These are phyloP conservation scores for Melikaiella ostensackeni DNA, from an alignment of 2,888 invertebrate species.

Conservation along the genomic window DNA sequence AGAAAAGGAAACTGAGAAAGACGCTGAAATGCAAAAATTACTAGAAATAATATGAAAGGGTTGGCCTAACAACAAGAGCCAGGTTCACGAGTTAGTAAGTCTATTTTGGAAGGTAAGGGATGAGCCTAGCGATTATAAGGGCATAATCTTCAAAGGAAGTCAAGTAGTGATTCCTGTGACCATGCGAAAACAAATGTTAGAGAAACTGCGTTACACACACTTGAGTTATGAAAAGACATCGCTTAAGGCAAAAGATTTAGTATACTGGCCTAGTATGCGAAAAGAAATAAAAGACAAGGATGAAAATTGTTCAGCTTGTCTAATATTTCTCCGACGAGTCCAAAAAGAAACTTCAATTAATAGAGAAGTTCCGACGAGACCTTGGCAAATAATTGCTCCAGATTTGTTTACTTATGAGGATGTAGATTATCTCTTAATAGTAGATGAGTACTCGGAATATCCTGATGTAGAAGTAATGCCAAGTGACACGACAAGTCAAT, in stretches of 20 bases:
- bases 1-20: conserved; percentile 47
- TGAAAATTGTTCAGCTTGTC: conserved; percentile 57
- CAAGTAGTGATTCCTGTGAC: background rate
- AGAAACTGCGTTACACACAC: background rate
- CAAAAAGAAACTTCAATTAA: conserved; percentile 55
- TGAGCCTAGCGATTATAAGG: background rate
- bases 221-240: background rate
- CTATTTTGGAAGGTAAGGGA: conserved; percentile 30
- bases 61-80: conserved; percentile 39
- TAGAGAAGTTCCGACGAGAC: conserved; percentile 51
- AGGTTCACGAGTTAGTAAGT: background rate
- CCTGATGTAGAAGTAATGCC: conserved; percentile 54
- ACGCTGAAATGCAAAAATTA: conserved; percentile 52
- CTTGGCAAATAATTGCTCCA: conserved; percentile 57
- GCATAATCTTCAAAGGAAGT: background rate
- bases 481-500: too few relatives aligned
- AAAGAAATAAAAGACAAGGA: conserved; percentile 43
- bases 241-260: background rate
- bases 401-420: conserved; percentile 57
- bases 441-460: conserved; percentile 51
- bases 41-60: conserved; percentile 50
- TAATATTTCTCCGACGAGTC: conserved; percentile 50
- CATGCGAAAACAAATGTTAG: background rate
- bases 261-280: background rate
- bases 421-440: conserved; percentile 32